A percentile compares a stretch with the other conserved stretches of the same genome.
These are phyloP conservation scores for Mesorhabditis spiculigera DNA, from an alignment of 2,888 invertebrate genomes.

Conservation along the genomic window DNA sequence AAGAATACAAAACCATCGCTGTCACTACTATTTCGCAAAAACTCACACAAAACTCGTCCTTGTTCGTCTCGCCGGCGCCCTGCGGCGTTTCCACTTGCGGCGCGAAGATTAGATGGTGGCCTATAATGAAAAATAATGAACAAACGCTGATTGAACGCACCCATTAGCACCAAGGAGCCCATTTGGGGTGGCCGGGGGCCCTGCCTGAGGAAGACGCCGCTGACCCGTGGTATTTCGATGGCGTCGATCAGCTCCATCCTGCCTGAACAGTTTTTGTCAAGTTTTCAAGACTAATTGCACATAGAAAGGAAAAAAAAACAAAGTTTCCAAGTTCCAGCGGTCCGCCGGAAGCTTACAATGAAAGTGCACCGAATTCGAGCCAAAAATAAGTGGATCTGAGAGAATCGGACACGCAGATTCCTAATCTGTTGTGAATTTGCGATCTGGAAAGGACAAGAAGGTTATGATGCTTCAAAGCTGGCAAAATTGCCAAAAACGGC, in stretches of 20 bases:
- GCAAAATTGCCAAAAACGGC: too few relatives aligned
- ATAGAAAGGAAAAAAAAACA: too few relatives aligned
- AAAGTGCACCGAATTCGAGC: too few relatives aligned
- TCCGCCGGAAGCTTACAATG: too few relatives aligned
- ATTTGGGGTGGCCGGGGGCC: slow-evolving; percentile 47
- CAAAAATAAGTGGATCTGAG: too few relatives aligned
- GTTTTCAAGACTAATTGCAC: too few relatives aligned
- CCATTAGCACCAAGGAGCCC: slow-evolving; percentile 48
- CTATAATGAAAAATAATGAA: slow-evolving; percentile 17
- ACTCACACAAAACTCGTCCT: slow-evolving; percentile 44
- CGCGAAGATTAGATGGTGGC: slow-evolving; percentile 55
- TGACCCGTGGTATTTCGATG: slow-evolving; percentile 51
- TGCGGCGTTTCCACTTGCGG: slow-evolving; percentile 24
- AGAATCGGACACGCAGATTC: too few relatives aligned
- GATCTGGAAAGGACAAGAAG: too few relatives aligned
- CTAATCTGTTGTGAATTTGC: too few relatives aligned
- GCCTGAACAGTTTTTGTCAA: background rate
- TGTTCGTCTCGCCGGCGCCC: slow-evolving; percentile 14
- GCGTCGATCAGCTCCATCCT: slow-evolving; percentile 53
- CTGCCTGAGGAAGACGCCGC: slow-evolving; percentile 46
- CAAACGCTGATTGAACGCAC: slow-evolving; percentile 16
- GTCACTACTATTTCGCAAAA: slow-evolving; percentile 7
- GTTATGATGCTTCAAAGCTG: too few relatives aligned
- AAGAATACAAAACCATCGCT: background rate
- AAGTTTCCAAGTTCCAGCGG: too few relatives aligned